phyloP scores from a whole-genome alignment of 2,888 invertebrate species.

The Trichogramma evanescens region DNA sequence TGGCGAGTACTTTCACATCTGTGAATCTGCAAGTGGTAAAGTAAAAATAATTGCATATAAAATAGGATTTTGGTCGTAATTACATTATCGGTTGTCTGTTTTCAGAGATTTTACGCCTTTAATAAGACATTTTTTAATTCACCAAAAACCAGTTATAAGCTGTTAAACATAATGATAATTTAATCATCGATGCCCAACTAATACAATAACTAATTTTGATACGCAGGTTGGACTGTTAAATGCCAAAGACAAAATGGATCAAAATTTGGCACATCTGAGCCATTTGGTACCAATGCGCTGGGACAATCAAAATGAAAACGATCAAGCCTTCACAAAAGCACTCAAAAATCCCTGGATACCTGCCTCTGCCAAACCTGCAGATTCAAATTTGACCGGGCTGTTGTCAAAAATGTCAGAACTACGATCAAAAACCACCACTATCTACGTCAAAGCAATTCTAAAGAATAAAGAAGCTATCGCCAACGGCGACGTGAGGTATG shows the following conservation, averaged over 20 bases:
- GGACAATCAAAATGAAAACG: constrained; percentile 35
- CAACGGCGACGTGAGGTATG: constrained; percentile 60
- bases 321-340: neutral
- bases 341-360: constrained; percentile 57
- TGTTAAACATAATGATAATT: neutral
- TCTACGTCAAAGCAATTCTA: constrained; percentile 65
- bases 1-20: no score
- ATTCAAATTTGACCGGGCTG: constrained; percentile 48
- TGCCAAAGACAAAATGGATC: constrained; percentile 37
- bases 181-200: neutral
- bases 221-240: constrained; percentile 37
- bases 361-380: constrained; percentile 46
- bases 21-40: no score
- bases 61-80: no score
- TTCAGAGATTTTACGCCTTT: no score
- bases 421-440: constrained; percentile 60
- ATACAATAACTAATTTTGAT: neutral
- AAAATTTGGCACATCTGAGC: constrained; percentile 52
- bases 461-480: constrained; percentile 59
- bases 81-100: no score
- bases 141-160: neutral
- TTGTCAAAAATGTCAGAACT: constrained; percentile 57
- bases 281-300: constrained; percentile 69
- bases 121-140: neutral
- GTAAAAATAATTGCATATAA: no score